Conservation (phyloP, 2,113 vertebrate genomes). For the Tragelaphus scriptus region DNA sequence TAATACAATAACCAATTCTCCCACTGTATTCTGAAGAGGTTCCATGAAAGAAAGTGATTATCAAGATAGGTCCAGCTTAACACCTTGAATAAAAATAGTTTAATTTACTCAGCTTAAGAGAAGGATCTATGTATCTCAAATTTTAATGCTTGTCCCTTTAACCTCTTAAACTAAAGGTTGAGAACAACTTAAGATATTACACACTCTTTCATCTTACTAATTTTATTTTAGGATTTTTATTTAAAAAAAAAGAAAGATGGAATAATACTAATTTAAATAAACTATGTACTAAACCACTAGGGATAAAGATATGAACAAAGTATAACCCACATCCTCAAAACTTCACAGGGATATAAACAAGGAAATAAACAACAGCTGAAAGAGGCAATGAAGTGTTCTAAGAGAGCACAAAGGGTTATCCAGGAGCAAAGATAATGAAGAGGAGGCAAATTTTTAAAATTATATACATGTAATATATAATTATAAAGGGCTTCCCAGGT, state of each 20-base stretch:
- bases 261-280: slow-evolving; percentile 11
- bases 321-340: background rate
- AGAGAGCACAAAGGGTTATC: background rate
- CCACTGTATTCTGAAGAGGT: background rate
- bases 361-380: background rate
- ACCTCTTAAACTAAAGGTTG: background rate
- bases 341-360: background rate
- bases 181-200: background rate
- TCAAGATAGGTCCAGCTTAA: background rate
- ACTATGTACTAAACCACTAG: background rate
- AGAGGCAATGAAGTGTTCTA: background rate
- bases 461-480: background rate
- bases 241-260: background rate
- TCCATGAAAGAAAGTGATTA: background rate
- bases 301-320: background rate
- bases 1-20: background rate
- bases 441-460: background rate
- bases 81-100: background rate
- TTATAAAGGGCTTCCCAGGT: background rate
- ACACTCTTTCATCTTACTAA: background rate
- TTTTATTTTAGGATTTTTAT: background rate
- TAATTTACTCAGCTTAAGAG: background rate
- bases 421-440: background rate
- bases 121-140: background rate
- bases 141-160: background rate